These are phyloP conservation scores for Perca fluviatilis DNA, from an alignment of 2,113 vertebrate species.

Conservation along the genomic window DNA sequence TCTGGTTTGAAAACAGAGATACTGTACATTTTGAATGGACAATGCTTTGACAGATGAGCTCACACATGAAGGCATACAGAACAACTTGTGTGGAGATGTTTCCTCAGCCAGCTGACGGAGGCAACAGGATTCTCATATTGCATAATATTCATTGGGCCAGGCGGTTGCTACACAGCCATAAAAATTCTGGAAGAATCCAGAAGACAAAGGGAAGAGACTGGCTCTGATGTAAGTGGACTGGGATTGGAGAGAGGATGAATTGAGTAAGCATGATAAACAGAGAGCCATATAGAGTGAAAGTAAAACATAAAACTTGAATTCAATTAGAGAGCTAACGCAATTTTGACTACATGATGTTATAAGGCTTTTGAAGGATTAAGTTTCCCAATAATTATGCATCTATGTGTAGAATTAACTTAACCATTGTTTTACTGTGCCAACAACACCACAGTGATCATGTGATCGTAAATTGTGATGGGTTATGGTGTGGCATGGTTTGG, in stretches of 20 bases:
- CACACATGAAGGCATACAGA: constrained; percentile 6
- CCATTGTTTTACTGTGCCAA: not conserved
- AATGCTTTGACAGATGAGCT: constrained; percentile 3
- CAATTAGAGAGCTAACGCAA: not conserved
- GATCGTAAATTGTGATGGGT: constrained; percentile 19
- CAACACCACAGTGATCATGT: constrained; percentile 22
- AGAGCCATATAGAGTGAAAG: not conserved
- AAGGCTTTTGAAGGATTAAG: not conserved
- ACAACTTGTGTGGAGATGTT: constrained; percentile 10
- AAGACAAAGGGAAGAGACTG: constrained; percentile 28
- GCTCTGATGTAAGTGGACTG: constrained; percentile 26
- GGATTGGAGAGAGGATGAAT: not conserved
- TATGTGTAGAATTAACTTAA: not conserved
- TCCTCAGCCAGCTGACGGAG: not conserved
- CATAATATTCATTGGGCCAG: constrained; percentile 58
- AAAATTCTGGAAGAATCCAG: constrained; percentile 45
- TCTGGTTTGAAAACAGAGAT: not conserved
- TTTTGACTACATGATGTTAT: not conserved
- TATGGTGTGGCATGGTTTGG: constrained; percentile 21
- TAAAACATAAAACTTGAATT: not conserved
- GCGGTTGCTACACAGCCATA: constrained; percentile 5
- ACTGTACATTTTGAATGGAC: constrained; percentile 23
- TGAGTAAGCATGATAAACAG: constrained; percentile 22
- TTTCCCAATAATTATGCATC: not conserved
- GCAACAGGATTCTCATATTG: constrained; percentile 33